These are phyloP conservation scores for Apotomis betuletana DNA, from an alignment of 2,888 invertebrate genomes.

Conservation along the genomic window DNA sequence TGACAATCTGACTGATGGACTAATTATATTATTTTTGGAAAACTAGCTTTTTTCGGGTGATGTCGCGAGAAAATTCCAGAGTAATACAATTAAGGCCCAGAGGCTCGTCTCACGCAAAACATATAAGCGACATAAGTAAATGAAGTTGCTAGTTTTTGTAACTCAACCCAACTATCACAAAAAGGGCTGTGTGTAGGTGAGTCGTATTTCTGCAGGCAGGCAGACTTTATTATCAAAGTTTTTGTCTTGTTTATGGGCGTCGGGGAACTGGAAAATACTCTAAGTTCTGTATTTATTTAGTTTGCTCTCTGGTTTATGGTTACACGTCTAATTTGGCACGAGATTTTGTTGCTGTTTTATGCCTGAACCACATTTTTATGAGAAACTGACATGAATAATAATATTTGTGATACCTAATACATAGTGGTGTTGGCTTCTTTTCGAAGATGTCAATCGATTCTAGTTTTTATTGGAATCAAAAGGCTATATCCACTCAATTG, in stretches of 20 bases:
- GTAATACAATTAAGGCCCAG: slow-evolving; percentile 4
- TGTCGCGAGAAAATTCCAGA: too few relatives aligned
- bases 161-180: slow-evolving; percentile 14
- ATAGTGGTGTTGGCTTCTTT: too few relatives aligned
- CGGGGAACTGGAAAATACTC: slow-evolving; percentile 25
- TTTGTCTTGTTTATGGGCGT: slow-evolving; percentile 29
- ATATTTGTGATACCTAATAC: not conserved
- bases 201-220: slow-evolving; percentile 25
- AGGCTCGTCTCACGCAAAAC: not conserved
- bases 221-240: slow-evolving; percentile 40
- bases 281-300: slow-evolving; percentile 22
- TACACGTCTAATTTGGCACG: slow-evolving; percentile 20
- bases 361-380: not conserved
- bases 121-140: not conserved
- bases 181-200: slow-evolving; percentile 13
- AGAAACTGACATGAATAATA: not conserved
- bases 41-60: too few relatives aligned
- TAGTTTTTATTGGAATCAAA: too few relatives aligned
- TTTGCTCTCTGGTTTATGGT: slow-evolving; percentile 26
- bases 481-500: too few relatives aligned
- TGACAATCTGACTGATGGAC: too few relatives aligned
- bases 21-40: too few relatives aligned
- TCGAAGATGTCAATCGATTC: too few relatives aligned
- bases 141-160: slow-evolving; percentile 19
- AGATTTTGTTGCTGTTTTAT: slow-evolving; percentile 20